Percentiles rank a stretch among this genome's conserved stretches.
phyloP scores from a whole-genome alignment of 2,888 invertebrate genomes.

The Enoplolaimus lenunculus region DNA sequence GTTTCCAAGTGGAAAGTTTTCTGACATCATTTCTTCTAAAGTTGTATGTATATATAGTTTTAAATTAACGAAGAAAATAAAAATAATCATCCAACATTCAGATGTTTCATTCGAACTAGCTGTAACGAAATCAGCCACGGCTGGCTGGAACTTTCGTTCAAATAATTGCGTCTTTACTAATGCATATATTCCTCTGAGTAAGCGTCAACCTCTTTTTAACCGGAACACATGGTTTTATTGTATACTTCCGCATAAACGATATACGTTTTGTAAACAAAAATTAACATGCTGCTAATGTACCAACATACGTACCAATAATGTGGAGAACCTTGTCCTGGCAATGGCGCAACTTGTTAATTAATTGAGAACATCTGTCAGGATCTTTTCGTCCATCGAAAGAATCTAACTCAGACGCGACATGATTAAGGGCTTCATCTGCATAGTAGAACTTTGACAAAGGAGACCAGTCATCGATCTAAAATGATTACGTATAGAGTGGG shows the following conservation, averaged over 20 bases:
- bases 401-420: conserved; percentile 87
- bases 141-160: too few relatives aligned
- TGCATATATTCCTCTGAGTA: too few relatives aligned
- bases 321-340: conserved; percentile 53
- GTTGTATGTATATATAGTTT: not conserved
- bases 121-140: too few relatives aligned
- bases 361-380: conserved; percentile 81
- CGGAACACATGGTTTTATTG: too few relatives aligned
- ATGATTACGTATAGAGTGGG: too few relatives aligned
- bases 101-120: not conserved
- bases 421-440: conserved; percentile 87
- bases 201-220: too few relatives aligned
- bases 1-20: conserved; percentile 34
- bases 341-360: conserved; percentile 83
- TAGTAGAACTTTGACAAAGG: conserved; percentile 89
- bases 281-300: not conserved
- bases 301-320: conserved; percentile 33
- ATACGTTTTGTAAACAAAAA: not conserved
- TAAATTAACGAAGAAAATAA: not conserved
- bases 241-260: too few relatives aligned
- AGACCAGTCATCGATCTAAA: conserved; percentile 56
- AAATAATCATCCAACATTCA: not conserved
- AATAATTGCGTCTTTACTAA: too few relatives aligned
- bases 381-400: conserved; percentile 98
- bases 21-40: conserved; percentile 37